These are phyloP conservation scores for Tetramorium alpestre DNA, from an alignment of 1,140 invertebrate species.

Conservation along the genomic window DNA sequence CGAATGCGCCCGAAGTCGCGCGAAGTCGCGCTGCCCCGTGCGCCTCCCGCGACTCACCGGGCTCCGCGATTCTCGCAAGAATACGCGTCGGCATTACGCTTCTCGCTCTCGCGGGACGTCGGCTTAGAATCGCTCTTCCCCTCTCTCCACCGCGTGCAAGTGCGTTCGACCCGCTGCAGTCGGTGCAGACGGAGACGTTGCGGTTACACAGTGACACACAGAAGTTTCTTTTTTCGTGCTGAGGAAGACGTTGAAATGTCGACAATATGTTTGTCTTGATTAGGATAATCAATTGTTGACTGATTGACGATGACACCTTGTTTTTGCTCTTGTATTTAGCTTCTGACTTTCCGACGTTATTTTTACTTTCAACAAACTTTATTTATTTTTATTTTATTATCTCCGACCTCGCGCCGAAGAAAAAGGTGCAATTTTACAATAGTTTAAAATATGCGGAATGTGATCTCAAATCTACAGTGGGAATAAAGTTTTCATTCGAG, in stretches of 20 bases:
- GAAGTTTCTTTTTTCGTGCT: not conserved
- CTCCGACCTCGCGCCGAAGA: not conserved
- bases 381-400: not conserved
- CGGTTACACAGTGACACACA: constrained; percentile 20
- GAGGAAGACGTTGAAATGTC: too few relatives aligned
- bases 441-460: not conserved
- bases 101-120: constrained; percentile 66
- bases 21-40: constrained; percentile 17
- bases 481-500: not conserved
- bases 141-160: not conserved
- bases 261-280: too few relatives aligned
- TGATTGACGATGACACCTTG: too few relatives aligned
- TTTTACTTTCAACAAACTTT: too few relatives aligned
- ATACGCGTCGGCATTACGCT: constrained; percentile 67
- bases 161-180: constrained; percentile 3
- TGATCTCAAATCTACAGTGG: not conserved
- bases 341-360: too few relatives aligned
- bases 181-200: not conserved
- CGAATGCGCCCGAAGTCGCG: constrained; percentile 65
- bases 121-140: constrained; percentile 61
- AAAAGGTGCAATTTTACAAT: not conserved
- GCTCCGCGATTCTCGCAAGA: constrained; percentile 27
- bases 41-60: constrained; percentile 15
- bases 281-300: too few relatives aligned
- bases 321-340: too few relatives aligned